Evolutionary conservation across 1,140 invertebrate species (phyloP), one percentile per base, ranked within the genome.

Genomic region (Hylaeus volcanicus): DNA sequence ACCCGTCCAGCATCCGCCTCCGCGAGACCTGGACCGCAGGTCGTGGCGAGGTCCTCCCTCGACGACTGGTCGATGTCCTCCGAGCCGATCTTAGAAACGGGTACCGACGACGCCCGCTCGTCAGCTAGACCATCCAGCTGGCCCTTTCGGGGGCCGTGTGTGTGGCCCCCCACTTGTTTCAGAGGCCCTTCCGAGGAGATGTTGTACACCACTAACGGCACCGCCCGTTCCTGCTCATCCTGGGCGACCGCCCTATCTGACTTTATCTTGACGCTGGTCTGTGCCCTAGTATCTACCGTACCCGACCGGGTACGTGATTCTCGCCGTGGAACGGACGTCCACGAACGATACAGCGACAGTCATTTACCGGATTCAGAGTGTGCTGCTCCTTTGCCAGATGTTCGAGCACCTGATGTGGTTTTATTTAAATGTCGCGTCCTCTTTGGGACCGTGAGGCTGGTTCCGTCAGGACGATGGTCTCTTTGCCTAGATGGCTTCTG

Each of bases 231-330:
- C 87, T 79, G 86, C 89, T 87, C 90, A 91, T 91, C 89, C 84
- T 88, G 84, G 61, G 60, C 64, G 77, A 82, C 82, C 82, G 84
- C 85, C 75, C 83, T 63, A 85, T 81, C 86, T 86, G 87, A 88
- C 89, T 85, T 91, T 91, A 91, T 91, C 90, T 91, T 91, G 90
- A 91, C 90, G 90, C 87, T 90, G 87, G 85, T 86, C 81, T 79
- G 55, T 83, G 65, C 61, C 87, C 87, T 65, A 88, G 81, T 84
- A 76, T 85, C 65, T 88, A 87, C 61, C 90, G 89, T 89, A 90
- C 88, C 89, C 89, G 56, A 63, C 14, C 58, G 88, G 81, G 86
- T 87, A 87, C 85, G 85, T 75, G 80, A 58, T 26, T 51, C 41
- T 14, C 53, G 53, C 55, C 74, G 58, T 45, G 41, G 70, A 45